Evolutionary conservation across 1,140 invertebrate species (phyloP).

Genomic region (Zaprionus tsacasi): DNA sequence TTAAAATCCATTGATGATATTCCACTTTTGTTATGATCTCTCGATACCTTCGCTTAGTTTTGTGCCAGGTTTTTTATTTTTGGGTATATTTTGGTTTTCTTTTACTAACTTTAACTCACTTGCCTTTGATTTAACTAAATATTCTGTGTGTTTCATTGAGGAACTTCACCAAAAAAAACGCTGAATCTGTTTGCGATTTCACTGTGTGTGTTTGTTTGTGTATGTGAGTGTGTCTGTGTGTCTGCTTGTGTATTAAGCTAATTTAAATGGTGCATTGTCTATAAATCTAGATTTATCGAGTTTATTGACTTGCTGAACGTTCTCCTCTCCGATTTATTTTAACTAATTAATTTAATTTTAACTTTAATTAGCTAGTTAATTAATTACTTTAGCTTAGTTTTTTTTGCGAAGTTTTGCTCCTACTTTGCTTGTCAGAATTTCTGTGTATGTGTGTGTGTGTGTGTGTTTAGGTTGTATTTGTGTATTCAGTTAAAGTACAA

Average conservation of each 20-base stretch:
- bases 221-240: constrained; percentile 30
- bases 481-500: constrained; percentile 22
- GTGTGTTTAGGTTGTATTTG: not conserved
- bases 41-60: constrained; percentile 37
- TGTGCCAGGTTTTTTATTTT: constrained; percentile 68
- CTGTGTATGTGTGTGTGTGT: not conserved
- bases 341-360: constrained; percentile 56
- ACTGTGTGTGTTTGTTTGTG: constrained; percentile 36
- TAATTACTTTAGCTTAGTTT: constrained; percentile 36
- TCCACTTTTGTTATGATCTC: constrained; percentile 53
- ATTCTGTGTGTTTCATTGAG: constrained; percentile 67
- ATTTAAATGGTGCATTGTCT: constrained; percentile 63
- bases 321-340: constrained; percentile 36
- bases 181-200: constrained; percentile 54
- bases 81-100: constrained; percentile 35
- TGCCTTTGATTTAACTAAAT: constrained; percentile 70
- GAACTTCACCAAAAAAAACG: constrained; percentile 75
- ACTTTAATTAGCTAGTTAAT: constrained; percentile 68
- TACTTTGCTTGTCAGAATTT: constrained; percentile 66
- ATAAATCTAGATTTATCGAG: constrained; percentile 50
- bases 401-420: constrained; percentile 82
- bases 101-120: constrained; percentile 58
- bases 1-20: constrained; percentile 78
- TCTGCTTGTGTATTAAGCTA: constrained; percentile 55
- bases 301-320: constrained; percentile 75